Conservation (phyloP, 2,113 vertebrate species). For the Peromyscus californicus region DNA sequence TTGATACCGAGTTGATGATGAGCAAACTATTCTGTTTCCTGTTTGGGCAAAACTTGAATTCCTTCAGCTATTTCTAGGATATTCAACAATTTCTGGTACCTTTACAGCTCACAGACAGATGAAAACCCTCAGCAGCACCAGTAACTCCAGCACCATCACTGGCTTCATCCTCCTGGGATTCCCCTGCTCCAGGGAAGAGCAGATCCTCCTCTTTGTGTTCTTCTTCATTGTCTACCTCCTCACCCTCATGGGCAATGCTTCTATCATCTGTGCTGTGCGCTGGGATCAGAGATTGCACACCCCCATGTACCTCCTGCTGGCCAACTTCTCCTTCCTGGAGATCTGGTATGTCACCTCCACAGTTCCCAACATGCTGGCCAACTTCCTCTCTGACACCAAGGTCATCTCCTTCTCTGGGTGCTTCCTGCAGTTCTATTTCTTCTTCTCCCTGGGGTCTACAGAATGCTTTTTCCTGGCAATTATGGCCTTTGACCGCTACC, state of each 20-base stretch:
- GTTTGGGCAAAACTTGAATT: background rate
- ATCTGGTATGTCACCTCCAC: slow-evolving; percentile 74
- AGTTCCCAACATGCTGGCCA: slow-evolving; percentile 80
- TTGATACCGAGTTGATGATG: background rate
- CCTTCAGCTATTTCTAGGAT: background rate
- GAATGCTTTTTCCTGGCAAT: background rate
- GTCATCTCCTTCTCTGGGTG: slow-evolving; percentile 69
- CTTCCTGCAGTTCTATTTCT: slow-evolving; percentile 7
- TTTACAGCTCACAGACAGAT: slow-evolving; percentile 50
- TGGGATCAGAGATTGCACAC: slow-evolving; percentile 67
- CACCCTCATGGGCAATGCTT: slow-evolving; percentile 67
- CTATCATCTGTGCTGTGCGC: slow-evolving; percentile 65
- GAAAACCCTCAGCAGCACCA: slow-evolving; percentile 17
- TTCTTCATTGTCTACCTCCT: slow-evolving; percentile 69
- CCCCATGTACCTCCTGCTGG: slow-evolving; percentile 77
- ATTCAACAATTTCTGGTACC: background rate
- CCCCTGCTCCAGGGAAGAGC: background rate
- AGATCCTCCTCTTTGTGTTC: slow-evolving; percentile 67
- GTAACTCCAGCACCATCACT: slow-evolving; percentile 22
- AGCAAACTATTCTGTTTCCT: background rate
- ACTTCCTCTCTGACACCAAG: slow-evolving; percentile 68
- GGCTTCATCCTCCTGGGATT: slow-evolving; percentile 79
- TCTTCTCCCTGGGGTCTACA: background rate
- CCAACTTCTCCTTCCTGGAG: slow-evolving; percentile 22
- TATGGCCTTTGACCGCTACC: background rate